These are phyloP conservation scores for Atta cephalotes DNA, from an alignment of 1,140 invertebrate genomes.

Conservation along the genomic window DNA sequence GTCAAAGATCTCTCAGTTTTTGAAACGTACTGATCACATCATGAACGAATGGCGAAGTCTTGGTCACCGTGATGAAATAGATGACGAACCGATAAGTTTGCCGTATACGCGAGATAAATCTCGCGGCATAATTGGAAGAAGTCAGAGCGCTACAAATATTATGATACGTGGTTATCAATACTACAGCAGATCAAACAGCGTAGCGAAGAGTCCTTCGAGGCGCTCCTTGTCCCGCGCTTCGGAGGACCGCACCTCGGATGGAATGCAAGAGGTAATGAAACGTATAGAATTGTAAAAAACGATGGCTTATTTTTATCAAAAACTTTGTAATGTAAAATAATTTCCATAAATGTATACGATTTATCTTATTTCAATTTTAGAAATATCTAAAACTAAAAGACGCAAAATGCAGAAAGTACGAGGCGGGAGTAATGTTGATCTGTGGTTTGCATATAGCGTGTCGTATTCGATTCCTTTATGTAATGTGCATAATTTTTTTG, in stretches of 20 bases:
- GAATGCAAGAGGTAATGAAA: slow-evolving; percentile 85
- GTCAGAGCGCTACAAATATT: slow-evolving; percentile 92
- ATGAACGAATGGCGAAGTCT: slow-evolving; percentile 93
- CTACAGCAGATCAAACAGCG: slow-evolving; percentile 87
- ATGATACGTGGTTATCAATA: slow-evolving; percentile 92
- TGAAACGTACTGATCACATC: slow-evolving; percentile 93
- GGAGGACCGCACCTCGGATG: slow-evolving; percentile 88
- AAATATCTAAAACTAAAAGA: neutral
- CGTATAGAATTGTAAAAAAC: neutral
- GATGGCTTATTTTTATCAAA: neutral
- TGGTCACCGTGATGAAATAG: slow-evolving; percentile 87
- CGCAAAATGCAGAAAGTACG: neutral
- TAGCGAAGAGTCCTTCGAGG: slow-evolving; percentile 84
- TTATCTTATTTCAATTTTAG: neutral
- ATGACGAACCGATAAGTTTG: slow-evolving; percentile 79
- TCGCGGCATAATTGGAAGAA: slow-evolving; percentile 87
- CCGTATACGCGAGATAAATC: slow-evolving; percentile 26
- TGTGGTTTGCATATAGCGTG: neutral
- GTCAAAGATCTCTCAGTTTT: slow-evolving; percentile 92
- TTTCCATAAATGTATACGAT: neutral
- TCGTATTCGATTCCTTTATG: slow-evolving; percentile 22
- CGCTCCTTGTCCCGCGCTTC: slow-evolving; percentile 80
- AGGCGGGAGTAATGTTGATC: neutral
- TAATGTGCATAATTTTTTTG: slow-evolving; percentile 12
- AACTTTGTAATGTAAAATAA: slow-evolving; percentile 3